phyloP scores from a whole-genome alignment of 2,888 invertebrate species.

The Nomada flava region DNA sequence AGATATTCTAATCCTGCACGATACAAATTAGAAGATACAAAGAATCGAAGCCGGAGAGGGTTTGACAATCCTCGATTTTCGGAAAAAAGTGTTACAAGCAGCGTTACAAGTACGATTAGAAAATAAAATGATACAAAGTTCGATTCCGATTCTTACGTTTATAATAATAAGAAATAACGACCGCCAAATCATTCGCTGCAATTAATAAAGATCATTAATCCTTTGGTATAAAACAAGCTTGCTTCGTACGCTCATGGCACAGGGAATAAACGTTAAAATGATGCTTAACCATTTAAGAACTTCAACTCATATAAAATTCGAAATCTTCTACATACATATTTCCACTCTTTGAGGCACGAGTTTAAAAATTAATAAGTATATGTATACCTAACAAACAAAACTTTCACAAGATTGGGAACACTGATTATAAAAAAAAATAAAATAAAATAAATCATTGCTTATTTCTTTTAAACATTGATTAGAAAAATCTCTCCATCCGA shows the following conservation, averaged over 20 bases:
- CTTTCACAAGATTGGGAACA: conserved; percentile 17
- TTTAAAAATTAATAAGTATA: conserved; percentile 29
- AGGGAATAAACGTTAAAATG: not conserved
- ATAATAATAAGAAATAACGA: conserved; percentile 19
- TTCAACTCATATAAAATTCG: conserved; percentile 1
- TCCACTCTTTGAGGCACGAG: not conserved
- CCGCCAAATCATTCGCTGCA: conserved; percentile 3
- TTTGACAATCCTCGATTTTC: not conserved
- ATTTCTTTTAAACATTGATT: conserved; percentile 33
- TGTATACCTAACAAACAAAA: conserved; percentile 17
- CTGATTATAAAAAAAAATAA: conserved; percentile 21
- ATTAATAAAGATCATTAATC: conserved; percentile 12
- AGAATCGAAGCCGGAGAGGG: not conserved
- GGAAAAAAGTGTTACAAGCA: conserved; percentile 11
- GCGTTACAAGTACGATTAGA: conserved; percentile 20
- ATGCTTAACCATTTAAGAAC: conserved; percentile 16
- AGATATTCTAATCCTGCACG: not conserved
- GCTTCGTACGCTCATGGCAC: not conserved
- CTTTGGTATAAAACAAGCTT: conserved; percentile 41
- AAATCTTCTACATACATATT: not conserved
- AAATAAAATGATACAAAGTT: conserved; percentile 51
- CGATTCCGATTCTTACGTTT: conserved; percentile 21
- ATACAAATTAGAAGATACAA: not conserved
- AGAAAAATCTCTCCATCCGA: conserved; percentile 17
- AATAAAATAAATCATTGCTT: not conserved